Percentiles rank a stretch among this genome's conserved stretches.
These are phyloP conservation scores for Oscheius sp. DNA, from an alignment of 1,140 invertebrate genomes.

Conservation along the genomic window DNA sequence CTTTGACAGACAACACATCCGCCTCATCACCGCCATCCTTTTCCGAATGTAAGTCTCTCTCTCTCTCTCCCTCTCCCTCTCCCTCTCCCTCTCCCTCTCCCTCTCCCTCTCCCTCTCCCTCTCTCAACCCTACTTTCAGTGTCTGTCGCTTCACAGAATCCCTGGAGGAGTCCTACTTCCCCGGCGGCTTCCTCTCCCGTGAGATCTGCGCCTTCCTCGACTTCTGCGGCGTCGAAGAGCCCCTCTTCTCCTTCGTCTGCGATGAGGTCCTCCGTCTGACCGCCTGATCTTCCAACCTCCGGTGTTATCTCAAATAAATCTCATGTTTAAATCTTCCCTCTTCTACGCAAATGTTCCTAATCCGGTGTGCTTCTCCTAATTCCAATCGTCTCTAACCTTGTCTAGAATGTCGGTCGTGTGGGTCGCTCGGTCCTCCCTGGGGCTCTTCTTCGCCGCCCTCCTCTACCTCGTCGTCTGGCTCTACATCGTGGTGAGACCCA, in stretches of 20 bases:
- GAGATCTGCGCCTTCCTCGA: neutral
- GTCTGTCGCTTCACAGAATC: conserved; percentile 11
- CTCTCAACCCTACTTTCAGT: neutral
- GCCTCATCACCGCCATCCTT: neutral
- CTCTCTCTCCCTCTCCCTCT: too few relatives aligned
- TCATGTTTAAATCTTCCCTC: too few relatives aligned
- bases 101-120: too few relatives aligned
- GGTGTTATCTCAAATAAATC: too few relatives aligned
- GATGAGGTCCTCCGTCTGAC: neutral
- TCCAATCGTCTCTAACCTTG: too few relatives aligned
- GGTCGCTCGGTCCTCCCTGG: neutral
- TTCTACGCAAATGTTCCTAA: too few relatives aligned
- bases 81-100: too few relatives aligned
- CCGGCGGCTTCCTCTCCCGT: neutral
- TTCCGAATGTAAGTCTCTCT: conserved; percentile 1
- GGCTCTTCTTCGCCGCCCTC: neutral
- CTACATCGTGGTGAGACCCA: neutral
- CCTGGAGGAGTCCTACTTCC: conserved; percentile 10
- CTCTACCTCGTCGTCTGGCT: neutral
- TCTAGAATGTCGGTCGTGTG: neutral
- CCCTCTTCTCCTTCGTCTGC: neutral
- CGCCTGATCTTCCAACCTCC: too few relatives aligned
- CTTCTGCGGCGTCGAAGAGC: neutral
- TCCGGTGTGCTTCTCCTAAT: too few relatives aligned
- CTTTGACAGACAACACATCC: neutral